These are phyloP conservation scores for Drosophila formosana DNA, from an alignment of 2,888 invertebrate species.

Conservation along the genomic window DNA sequence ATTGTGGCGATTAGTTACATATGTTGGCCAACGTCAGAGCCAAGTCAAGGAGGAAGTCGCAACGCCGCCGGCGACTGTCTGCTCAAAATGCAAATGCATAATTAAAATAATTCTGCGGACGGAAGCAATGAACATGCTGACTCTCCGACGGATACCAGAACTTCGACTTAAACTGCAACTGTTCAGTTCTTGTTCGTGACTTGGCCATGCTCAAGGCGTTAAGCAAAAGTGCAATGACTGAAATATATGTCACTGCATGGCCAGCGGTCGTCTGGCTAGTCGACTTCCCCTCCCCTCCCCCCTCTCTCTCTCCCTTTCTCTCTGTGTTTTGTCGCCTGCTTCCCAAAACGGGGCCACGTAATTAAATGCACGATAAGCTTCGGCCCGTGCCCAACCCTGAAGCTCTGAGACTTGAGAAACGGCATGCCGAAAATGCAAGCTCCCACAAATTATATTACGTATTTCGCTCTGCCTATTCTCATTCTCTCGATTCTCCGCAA, in stretches of 20 bases:
- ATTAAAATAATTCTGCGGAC: conserved; percentile 70
- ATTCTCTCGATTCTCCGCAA: background rate
- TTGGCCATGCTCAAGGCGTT: conserved; percentile 23
- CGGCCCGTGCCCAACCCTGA: conserved; percentile 3
- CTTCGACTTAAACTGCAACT: background rate
- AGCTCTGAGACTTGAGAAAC: conserved; percentile 31
- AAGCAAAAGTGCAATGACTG: conserved; percentile 62
- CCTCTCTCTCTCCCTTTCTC: background rate
- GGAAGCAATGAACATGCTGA: conserved; percentile 63
- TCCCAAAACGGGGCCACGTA: conserved; percentile 40
- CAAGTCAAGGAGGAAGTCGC: conserved; percentile 12
- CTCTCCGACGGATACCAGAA: conserved; percentile 13
- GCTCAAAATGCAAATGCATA: conserved; percentile 66
- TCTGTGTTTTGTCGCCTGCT: background rate
- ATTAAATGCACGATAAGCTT: conserved; percentile 66
- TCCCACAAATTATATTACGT: conserved; percentile 62
- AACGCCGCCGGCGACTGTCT: conserved; percentile 38
- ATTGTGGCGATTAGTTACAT: conserved; percentile 66
- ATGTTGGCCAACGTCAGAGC: conserved; percentile 33
- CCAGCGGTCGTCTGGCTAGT: conserved; percentile 28
- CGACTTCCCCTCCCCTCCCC: conserved; percentile 1
- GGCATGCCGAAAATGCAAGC: conserved; percentile 57
- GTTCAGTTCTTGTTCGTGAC: conserved; percentile 8
- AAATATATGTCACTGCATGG: conserved; percentile 59
- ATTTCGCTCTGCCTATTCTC: background rate